A percentile compares a stretch with the other conserved stretches of the same genome.
These are phyloP conservation scores for Acanthopagrus latus DNA, from an alignment of 2,797 vertebrate species.

Conservation along the genomic window DNA sequence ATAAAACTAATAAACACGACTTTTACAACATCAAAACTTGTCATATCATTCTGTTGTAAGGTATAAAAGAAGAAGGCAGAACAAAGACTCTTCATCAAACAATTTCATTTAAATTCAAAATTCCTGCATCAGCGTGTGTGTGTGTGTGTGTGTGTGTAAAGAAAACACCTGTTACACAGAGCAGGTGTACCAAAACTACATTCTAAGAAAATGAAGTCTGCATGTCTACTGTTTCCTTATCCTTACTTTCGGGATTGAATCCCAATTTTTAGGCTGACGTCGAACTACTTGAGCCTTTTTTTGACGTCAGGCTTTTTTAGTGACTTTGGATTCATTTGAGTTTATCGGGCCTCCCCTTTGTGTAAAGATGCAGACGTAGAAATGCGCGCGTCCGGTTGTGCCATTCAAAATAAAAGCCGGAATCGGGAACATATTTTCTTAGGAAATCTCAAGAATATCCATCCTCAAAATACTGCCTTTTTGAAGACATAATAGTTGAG, in stretches of 20 bases:
- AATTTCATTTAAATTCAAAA: background rate
- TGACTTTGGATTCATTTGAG: background rate
- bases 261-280: constrained; percentile 22
- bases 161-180: background rate
- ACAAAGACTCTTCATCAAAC: background rate
- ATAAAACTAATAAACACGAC: constrained; percentile 48
- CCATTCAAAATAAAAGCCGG: constrained; percentile 37
- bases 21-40: background rate
- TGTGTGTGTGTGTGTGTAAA: background rate
- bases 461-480: too few species aligned
- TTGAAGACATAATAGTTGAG: too few species aligned
- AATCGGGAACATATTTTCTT: too few species aligned
- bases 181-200: background rate
- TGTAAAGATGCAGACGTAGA: background rate
- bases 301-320: constrained; percentile 1
- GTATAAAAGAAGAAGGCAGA: background rate
- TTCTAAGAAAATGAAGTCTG: background rate
- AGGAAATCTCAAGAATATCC: too few species aligned
- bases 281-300: background rate
- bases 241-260: constrained; percentile 2
- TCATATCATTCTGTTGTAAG: background rate
- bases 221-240: background rate
- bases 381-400: background rate
- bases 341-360: background rate
- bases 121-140: too few species aligned